Conservation (phyloP, 2,113 vertebrate genomes). For the Cyanistes caeruleus region DNA sequence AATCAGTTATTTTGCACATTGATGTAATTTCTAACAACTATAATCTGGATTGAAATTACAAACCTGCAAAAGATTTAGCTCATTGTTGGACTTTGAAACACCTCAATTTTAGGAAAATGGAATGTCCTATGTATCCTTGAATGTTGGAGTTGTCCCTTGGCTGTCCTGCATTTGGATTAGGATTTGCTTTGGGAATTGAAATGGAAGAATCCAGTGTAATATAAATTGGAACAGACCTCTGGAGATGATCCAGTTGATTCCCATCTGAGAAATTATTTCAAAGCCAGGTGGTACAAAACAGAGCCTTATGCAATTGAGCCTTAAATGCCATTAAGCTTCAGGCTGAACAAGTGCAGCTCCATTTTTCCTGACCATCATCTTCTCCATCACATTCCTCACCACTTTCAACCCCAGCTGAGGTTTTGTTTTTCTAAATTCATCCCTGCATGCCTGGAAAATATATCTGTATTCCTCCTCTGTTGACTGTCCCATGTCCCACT, state of each 20-base stretch:
- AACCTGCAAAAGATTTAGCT: background rate
- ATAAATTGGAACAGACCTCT: background rate
- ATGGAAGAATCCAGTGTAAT: background rate
- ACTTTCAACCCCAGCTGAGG: background rate
- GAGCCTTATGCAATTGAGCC: background rate
- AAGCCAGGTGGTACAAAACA: background rate
- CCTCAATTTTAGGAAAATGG: background rate
- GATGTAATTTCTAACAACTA: background rate
- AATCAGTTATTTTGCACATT: background rate
- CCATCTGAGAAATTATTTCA: background rate
- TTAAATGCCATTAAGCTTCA: background rate
- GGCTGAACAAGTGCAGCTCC: background rate
- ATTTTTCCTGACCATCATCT: background rate
- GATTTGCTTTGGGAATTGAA: background rate
- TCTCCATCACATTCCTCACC: background rate
- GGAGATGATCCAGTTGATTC: background rate
- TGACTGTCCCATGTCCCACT: background rate
- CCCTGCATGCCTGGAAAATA: background rate
- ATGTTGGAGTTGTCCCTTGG: background rate
- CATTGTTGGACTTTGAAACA: background rate
- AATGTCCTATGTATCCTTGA: background rate
- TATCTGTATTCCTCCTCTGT: background rate
- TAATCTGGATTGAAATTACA: background rate
- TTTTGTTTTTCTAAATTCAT: background rate
- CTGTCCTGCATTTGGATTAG: background rate